Evolutionary conservation across 2,797 vertebrate species (phyloP), one percentile per base, ranked within the genome.

Genomic region (Adrianichthys oophorus): DNA sequence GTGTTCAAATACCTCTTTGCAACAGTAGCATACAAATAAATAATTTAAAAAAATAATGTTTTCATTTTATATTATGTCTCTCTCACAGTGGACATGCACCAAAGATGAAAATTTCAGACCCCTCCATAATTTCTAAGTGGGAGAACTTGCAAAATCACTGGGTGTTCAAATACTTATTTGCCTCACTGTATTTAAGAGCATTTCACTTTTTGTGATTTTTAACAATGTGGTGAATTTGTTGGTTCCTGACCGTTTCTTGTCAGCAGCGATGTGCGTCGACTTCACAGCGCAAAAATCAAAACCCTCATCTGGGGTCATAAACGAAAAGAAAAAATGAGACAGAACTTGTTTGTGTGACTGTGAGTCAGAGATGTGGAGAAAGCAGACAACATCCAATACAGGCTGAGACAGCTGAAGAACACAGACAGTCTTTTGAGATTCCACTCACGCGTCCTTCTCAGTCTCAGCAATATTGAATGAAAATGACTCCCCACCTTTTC

Each of bases 391-490:
- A 48, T 19, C 48, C 13, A 13, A 41, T 12, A 62, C 63, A 64
- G 72, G 41, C 48, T 66, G 62, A 78, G 47, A 68, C 58, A 52
- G 24, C 12, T 58, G 54, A 66, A 60, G 63, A 79, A 83, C 72
- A 82, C 68, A 85, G 80, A 73, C 79, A 71, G 68, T 63, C 69
- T 80, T 80, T 88, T 86, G 75, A 83, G 76, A 90, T 90, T 88
- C 89, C 56, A 60, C 87, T 84, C 89, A 91, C 87, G 81, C 65
- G 41, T 63, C 70, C 72, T 79, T 83, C 81, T 83, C 59, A 43
- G 79, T 85, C 88, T 88, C 85, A 80, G 66, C 83, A 84, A 83
- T 72, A 89, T 70, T 82, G 80, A 85, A 85, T 80, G 82, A 86
- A 86, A 85, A 87, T 82, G 74, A 89, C 74, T 85, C 80, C 65